phyloP scores from a whole-genome alignment of 2,888 invertebrate species.

The Drosophila multiciliata region DNA sequence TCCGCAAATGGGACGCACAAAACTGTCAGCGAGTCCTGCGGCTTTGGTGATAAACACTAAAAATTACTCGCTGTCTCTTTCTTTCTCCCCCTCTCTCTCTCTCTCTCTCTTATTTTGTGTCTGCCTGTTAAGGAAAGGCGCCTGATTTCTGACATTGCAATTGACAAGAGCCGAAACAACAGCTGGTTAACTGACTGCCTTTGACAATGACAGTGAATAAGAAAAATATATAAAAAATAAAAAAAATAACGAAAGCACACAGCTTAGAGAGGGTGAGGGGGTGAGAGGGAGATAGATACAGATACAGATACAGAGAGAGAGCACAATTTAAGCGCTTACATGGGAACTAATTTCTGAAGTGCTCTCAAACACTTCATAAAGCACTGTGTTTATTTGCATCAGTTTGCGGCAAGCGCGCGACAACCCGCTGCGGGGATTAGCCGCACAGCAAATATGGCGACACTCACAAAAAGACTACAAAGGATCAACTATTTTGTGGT shows the following conservation, averaged over 20 bases:
- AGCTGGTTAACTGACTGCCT: conserved; percentile 67
- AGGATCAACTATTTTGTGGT: neutral
- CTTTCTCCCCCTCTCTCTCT: neutral
- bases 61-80: conserved; percentile 15
- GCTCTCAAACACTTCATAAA: conserved; percentile 82
- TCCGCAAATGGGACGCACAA: conserved; percentile 68
- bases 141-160: conserved; percentile 78
- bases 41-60: conserved; percentile 61
- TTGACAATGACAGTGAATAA: conserved; percentile 36
- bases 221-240: neutral
- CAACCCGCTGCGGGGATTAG: conserved; percentile 76
- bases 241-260: conserved; percentile 44
- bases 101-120: too few relatives aligned
- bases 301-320: conserved; percentile 13
- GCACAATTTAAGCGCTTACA: conserved; percentile 75
- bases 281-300: conserved; percentile 5
- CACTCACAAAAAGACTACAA: conserved; percentile 62
- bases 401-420: conserved; percentile 69
- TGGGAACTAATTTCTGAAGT: conserved; percentile 84
- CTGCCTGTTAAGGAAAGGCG: conserved; percentile 31
- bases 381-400: conserved; percentile 81
- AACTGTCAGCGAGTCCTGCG: conserved; percentile 50
- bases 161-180: conserved; percentile 71
- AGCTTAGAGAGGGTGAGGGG: conserved; percentile 54
- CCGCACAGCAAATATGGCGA: conserved; percentile 78